Conservation (phyloP, 2,888 invertebrate species). For the Loripinus fragilis region DNA sequence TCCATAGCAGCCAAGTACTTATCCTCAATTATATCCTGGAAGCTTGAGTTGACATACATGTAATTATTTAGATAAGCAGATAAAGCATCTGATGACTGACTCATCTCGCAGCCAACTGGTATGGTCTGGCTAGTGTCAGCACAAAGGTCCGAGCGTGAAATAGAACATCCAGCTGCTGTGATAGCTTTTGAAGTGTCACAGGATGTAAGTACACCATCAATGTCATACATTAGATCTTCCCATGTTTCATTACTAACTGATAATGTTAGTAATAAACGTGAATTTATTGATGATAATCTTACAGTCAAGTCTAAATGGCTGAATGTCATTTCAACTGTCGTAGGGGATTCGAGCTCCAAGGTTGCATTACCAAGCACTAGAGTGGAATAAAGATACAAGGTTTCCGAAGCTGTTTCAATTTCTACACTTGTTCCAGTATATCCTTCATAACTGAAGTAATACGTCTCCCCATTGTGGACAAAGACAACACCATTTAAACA, state of each 20-base stretch:
- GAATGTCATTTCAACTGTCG: constrained; percentile 49
- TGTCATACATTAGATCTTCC: constrained; percentile 30
- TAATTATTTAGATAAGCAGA: constrained; percentile 36
- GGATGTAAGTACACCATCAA: constrained; percentile 57
- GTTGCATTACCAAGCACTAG: constrained; percentile 43
- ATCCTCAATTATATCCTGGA: constrained; percentile 47
- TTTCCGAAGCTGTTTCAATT: constrained; percentile 23
- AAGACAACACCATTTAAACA: constrained; percentile 49
- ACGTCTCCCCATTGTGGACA: constrained; percentile 36
- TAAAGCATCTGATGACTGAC: constrained; percentile 49
- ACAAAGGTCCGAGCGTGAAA: constrained; percentile 52
- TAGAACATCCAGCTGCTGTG: constrained; percentile 43
- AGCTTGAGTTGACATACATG: constrained; percentile 37
- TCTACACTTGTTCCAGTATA: constrained; percentile 39
- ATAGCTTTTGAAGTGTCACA: constrained; percentile 59
- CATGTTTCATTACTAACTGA: constrained; percentile 46
- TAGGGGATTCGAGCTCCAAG: constrained; percentile 50
- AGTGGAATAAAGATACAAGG: constrained; percentile 41
- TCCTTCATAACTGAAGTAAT: constrained; percentile 50
- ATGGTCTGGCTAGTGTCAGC: constrained; percentile 37
- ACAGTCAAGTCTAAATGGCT: constrained; percentile 37
- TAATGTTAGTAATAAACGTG: constrained; percentile 52
- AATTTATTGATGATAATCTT: constrained; percentile 49
- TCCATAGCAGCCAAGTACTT: constrained; percentile 44
- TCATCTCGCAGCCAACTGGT: constrained; percentile 49